Base-by-base conservation (phyloP, 2,113 vertebrate genomes). In the Boulengeromyrus knoepffleri region DNA sequence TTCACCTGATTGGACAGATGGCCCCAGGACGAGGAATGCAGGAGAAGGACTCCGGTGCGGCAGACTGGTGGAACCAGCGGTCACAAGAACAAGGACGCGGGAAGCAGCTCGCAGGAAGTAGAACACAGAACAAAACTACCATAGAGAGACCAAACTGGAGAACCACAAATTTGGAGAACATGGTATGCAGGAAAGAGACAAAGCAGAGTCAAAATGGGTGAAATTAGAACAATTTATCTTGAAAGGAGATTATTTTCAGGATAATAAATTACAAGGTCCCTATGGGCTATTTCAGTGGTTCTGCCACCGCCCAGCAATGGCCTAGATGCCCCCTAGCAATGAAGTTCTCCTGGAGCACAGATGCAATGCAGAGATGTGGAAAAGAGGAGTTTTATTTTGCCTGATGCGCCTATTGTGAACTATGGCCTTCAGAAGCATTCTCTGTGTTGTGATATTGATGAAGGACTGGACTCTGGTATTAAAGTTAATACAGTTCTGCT, bases 381-480 rank as follows among this genome's bases (percentile, higher is more conserved):
- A 74, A 36, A 74, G n/a, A 74, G 27, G 66, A 74, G 24, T 46
- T 84, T 42, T 84, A 5, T 45, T 46, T 84, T 45, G 9, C 12
- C 17, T 46, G 42, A 84, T 84, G 80, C 0, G 19, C 2, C 80
- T 36, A 17, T 46, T 84, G 80, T 21, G 36, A 45, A 45, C 3
- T 45, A 46, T 84, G 80, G 80, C 13, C 17, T 49, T 17, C 45
- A 50, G 42, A 49, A n/a, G 42, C 21, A 13, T 66, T 27, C n/a
- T 27, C 58, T 17, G 45, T 12, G 12, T 3, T 5, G 31, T 31
- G 7, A 49, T 50, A 53, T 52, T 53, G 36, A 77, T 39, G 31
- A 77, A 89, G 31, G 90, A 92, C 92, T 91, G 92, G 92, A 92
- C 91, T 95, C 92, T 90, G 47, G 12, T 27, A 31, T 88, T 85